These are phyloP conservation scores for Danaus chrysippus DNA, from an alignment of 2,888 invertebrate genomes.

Conservation along the genomic window DNA sequence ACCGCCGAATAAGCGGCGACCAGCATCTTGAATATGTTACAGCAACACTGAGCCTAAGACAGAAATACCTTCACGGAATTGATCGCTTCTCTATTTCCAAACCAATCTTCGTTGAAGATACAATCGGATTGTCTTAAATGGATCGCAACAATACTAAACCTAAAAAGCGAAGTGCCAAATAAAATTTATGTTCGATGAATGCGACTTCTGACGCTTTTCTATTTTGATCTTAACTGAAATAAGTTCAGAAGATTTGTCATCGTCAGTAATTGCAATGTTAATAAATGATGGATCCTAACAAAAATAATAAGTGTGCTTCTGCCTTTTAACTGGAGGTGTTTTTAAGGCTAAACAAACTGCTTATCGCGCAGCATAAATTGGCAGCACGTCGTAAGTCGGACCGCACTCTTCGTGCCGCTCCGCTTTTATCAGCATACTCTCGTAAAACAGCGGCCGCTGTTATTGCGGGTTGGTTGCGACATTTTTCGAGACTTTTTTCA, in stretches of 20 bases:
- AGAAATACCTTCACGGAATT: conserved; percentile 41
- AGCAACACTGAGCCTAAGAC: conserved; percentile 41
- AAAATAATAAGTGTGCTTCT: conserved; percentile 44
- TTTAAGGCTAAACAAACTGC: conserved; percentile 72
- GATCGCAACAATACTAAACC: not conserved
- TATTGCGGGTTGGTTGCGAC: conserved; percentile 67
- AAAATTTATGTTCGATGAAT: too few species aligned
- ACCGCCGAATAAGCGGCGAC: conserved; percentile 56
- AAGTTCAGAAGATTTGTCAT: too few species aligned
- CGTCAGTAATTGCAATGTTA: conserved; percentile 17
- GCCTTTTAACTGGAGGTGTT: conserved; percentile 57
- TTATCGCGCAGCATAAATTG: conserved; percentile 77
- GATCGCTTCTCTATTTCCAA: conserved; percentile 32
- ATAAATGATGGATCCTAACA: conserved; percentile 44
- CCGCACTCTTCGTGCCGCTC: conserved; percentile 59
- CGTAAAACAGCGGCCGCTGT: conserved; percentile 72
- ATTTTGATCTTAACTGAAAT: too few species aligned
- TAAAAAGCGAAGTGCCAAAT: not conserved
- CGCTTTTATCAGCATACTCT: conserved; percentile 70
- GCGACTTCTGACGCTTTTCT: too few species aligned
- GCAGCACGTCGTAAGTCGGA: conserved; percentile 77
- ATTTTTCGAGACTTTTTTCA: conserved; percentile 70
- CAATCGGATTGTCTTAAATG: not conserved
- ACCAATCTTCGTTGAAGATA: conserved; percentile 19
- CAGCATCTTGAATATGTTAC: conserved; percentile 73